These are phyloP conservation scores for Heliangelus exortis DNA, from an alignment of 2,797 vertebrate genomes.

Conservation along the genomic window DNA sequence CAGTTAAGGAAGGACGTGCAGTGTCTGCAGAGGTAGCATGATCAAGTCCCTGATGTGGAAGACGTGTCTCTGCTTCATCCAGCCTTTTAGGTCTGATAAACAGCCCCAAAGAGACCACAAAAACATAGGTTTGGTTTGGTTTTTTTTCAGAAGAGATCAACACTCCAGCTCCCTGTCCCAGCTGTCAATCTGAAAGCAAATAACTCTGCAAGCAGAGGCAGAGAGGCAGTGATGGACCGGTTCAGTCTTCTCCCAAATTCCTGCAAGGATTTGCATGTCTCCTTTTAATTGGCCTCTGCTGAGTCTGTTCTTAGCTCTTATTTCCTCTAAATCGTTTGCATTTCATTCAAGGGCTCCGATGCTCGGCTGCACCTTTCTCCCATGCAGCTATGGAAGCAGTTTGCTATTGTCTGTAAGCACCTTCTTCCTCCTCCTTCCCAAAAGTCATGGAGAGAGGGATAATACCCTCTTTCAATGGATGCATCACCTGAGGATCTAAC, in stretches of 20 bases:
- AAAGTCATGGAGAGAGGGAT: neutral
- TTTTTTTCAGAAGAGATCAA: neutral
- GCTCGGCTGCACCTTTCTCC: neutral
- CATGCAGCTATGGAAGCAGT: neutral
- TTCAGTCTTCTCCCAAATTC: neutral
- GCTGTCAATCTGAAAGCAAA: neutral
- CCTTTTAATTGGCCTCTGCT: neutral
- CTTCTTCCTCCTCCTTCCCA: neutral
- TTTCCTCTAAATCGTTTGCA: neutral
- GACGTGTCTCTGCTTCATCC: neutral
- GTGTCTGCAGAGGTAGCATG: neutral
- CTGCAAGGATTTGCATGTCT: neutral
- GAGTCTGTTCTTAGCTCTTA: neutral
- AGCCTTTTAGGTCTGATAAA: neutral
- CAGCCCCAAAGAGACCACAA: neutral
- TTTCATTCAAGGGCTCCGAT: neutral
- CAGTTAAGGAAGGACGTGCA: neutral
- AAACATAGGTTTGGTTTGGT: neutral
- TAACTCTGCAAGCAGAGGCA: neutral
- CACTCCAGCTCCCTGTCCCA: neutral
- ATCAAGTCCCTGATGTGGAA: neutral
- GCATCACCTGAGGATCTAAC: conserved; percentile 32
- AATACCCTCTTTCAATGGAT: neutral
- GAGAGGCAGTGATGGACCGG: neutral
- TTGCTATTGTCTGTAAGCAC: neutral